Evolutionary conservation across 2,888 invertebrate species (phyloP).

Genomic region (Eurytoma californica): DNA sequence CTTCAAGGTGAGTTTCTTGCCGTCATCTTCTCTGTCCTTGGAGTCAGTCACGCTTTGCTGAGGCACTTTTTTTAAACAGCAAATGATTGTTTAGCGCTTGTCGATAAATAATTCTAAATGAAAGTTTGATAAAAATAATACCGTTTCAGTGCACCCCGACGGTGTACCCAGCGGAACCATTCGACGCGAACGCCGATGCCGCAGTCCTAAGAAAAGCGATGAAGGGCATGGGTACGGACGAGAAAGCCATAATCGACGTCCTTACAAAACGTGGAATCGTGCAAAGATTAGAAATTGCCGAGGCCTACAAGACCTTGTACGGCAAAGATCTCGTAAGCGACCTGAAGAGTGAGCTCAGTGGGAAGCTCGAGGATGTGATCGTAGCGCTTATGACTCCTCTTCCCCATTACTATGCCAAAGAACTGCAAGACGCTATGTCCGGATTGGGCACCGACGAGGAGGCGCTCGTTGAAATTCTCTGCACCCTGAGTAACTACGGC

Average conservation of each 20-base stretch:
- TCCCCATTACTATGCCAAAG: slow-evolving; percentile 93
- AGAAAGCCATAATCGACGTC: slow-evolving; percentile 92
- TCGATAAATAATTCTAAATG: neutral
- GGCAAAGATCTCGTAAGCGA: slow-evolving; percentile 90
- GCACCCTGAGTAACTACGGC: slow-evolving; percentile 93
- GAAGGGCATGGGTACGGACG: slow-evolving; percentile 95
- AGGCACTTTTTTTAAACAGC: slow-evolving; percentile 15
- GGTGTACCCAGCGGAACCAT: slow-evolving; percentile 90
- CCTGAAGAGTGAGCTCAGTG: slow-evolving; percentile 91
- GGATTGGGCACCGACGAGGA: slow-evolving; percentile 93
- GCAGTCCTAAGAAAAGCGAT: slow-evolving; percentile 90
- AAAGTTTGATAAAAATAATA: neutral
- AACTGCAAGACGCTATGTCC: slow-evolving; percentile 89
- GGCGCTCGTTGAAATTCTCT: slow-evolving; percentile 93
- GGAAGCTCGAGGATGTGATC: slow-evolving; percentile 92
- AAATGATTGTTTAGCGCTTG: neutral
- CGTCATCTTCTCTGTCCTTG: neutral
- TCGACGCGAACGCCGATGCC: slow-evolving; percentile 90
- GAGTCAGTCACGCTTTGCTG: slow-evolving; percentile 30
- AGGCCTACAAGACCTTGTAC: slow-evolving; percentile 93
- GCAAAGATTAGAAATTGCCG: slow-evolving; percentile 92
- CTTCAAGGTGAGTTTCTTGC: slow-evolving; percentile 81
- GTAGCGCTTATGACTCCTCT: slow-evolving; percentile 93
- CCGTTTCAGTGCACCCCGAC: slow-evolving; percentile 87
- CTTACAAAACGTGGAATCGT: slow-evolving; percentile 91